Evolutionary conservation across 2,797 vertebrate genomes (phyloP), one percentile per base, ranked within the genome.

Genomic region (Lerista edwardsae): DNA sequence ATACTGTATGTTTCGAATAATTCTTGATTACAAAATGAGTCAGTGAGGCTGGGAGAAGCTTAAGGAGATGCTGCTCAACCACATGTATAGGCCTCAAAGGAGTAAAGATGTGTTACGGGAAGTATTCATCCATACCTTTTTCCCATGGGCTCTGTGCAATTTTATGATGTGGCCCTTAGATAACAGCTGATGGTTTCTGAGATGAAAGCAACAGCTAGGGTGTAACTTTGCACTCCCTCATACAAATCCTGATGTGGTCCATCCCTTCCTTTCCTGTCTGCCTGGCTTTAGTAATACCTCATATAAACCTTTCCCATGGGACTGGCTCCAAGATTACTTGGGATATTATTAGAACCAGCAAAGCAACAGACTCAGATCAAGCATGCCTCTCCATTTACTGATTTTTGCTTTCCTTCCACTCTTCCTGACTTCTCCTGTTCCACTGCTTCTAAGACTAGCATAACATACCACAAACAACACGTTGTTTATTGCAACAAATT

Each of bases 331-430:
- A 61, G 6, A 71, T 47, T 55, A 71, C 29, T 79, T 64, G 11
- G 59, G 47, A 2, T 21, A 57, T 4, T 80, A 67, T 61, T 73
- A 83, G 3, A 67, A 78, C 55, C 1, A 1, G 29, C 34, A 34
- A 0, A 59, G 27, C 31, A 39, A 21, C 47, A 80, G 65, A 80
- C 57, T 65, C 68, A 80, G 31, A n/a, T 83, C 55, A 41, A 12
- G 34, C 79, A 80, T 51, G 41, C 1, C 51, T 4, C 27, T 90
- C 64, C 4, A 84, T 51, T 31, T 47, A 51, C 10, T 27, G 71
- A 57, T 41, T 36, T 86, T 87, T 78, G 74, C 31, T 85, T 91
- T 84, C 87, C 89, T 90, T 91, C 89, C 91, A 88, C 88, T 91
- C 88, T 23, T 61, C 85, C 59, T 64, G 91, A 80, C 68, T 79